A percentile compares a stretch with the other conserved stretches of the same genome.
phyloP scores from a whole-genome alignment of 2,113 vertebrate species.

The Acinonyx jubatus region DNA sequence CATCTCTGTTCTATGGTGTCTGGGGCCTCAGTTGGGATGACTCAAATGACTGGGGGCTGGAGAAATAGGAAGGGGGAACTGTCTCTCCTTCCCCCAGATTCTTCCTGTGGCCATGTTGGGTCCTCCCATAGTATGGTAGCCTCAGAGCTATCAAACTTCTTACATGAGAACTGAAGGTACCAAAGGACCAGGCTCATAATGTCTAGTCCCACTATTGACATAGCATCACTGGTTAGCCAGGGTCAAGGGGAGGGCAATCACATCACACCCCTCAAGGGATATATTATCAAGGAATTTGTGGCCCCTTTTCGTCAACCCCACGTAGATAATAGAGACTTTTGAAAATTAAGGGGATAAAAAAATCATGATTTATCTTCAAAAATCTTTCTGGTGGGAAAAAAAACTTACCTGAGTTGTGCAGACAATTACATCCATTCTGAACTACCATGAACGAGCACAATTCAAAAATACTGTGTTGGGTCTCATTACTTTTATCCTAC shows the following conservation, averaged over 20 bases:
- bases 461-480: background rate
- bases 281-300: background rate
- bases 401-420: background rate
- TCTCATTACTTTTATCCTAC: background rate
- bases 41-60: background rate
- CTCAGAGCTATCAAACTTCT: background rate
- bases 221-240: background rate
- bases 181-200: background rate
- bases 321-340: background rate
- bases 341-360: background rate
- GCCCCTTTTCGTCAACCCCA: background rate
- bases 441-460: background rate
- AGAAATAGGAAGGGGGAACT: background rate
- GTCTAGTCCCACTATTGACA: background rate
- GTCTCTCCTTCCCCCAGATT: background rate
- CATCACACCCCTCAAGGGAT: background rate
- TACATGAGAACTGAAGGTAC: background rate
- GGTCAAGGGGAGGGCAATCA: background rate
- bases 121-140: background rate
- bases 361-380: background rate
- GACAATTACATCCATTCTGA: conserved; percentile 13
- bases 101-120: background rate
- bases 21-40: background rate
- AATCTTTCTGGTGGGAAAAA: background rate
- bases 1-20: background rate